Evolutionary conservation across 2,113 vertebrate genomes (phyloP).

Genomic region (Hepsetus odoe): DNA sequence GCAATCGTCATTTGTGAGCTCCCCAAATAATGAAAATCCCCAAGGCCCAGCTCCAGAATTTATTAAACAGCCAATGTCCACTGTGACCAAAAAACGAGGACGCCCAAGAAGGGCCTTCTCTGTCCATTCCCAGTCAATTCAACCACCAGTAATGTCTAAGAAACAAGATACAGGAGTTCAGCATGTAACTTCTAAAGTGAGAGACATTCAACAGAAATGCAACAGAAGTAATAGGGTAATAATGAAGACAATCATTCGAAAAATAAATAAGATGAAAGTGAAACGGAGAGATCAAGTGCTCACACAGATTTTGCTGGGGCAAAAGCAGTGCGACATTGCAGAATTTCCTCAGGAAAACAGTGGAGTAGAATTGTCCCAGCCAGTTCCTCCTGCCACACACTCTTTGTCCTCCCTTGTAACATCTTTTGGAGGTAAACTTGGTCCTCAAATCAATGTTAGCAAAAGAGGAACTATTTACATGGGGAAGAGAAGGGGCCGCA

Average conservation of each 20-base stretch:
- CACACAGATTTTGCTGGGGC: slow-evolving; percentile 81
- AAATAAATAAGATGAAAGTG: slow-evolving; percentile 95
- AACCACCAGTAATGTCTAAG: slow-evolving; percentile 61
- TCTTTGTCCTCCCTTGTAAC: slow-evolving; percentile 90
- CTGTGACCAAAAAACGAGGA: slow-evolving; percentile 85
- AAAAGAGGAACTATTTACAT: slow-evolving; percentile 99
- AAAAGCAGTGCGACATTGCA: slow-evolving; percentile 52
- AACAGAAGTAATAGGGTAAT: slow-evolving; percentile 81
- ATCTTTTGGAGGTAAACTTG: slow-evolving; percentile 89
- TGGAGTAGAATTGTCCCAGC: slow-evolving; percentile 58
- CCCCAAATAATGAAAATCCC: slow-evolving; percentile 36
- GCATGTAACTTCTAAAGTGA: slow-evolving; percentile 55
- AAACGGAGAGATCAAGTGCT: slow-evolving; percentile 90
- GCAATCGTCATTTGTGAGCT: slow-evolving; percentile 53
- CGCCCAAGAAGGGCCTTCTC: slow-evolving; percentile 85
- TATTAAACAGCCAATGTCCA: slow-evolving; percentile 77
- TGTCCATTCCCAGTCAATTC: slow-evolving; percentile 65
- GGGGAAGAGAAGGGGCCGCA: slow-evolving; percentile 95
- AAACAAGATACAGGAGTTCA: slow-evolving; percentile 22
- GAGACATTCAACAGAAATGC: slow-evolving; percentile 51
- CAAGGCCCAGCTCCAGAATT: slow-evolving; percentile 65
- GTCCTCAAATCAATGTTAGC: slow-evolving; percentile 97
- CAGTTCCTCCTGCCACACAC: slow-evolving; percentile 81
- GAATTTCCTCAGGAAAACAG: slow-evolving; percentile 51
- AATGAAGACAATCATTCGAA: slow-evolving; percentile 92